phyloP scores from a whole-genome alignment of 2,888 invertebrate species.

The Dorcus parallelipipedus region DNA sequence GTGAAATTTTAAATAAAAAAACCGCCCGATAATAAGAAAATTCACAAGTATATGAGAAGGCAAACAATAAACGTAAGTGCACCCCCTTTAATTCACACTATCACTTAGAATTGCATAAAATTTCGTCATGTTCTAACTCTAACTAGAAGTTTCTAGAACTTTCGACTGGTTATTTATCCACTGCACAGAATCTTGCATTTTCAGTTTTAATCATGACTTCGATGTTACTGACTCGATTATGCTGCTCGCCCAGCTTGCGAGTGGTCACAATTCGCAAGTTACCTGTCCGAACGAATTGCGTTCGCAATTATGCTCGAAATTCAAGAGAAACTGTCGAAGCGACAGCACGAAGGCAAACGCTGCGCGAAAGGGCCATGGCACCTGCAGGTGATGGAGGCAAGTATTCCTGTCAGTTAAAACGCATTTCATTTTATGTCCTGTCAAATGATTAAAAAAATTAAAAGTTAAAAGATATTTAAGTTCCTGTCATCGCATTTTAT shows the following conservation, averaged over 20 bases:
- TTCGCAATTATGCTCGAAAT: constrained; percentile 57
- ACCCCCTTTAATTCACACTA: neutral
- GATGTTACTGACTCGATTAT: constrained; percentile 38
- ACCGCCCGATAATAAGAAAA: neutral
- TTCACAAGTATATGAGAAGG: neutral
- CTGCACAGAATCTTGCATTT: neutral
- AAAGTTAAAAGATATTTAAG: no score
- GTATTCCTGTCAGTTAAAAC: constrained; percentile 6
- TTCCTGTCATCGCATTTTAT: no score
- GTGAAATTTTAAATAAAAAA: neutral
- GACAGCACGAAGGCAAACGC: constrained; percentile 52
- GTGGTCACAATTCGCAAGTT: constrained; percentile 21
- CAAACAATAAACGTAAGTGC: no score
- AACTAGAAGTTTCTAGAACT: no score
- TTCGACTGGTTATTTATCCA: neutral
- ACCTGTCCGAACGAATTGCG: constrained; percentile 45
- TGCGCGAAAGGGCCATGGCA: constrained; percentile 71
- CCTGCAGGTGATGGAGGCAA: constrained; percentile 77
- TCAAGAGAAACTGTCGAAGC: constrained; percentile 43
- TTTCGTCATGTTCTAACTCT: no score
- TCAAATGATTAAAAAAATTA: no score
- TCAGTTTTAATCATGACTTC: constrained; percentile 32
- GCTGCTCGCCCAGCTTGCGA: constrained; percentile 33
- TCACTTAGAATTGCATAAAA: neutral
- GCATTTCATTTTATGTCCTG: no score